A percentile compares a stretch with the other conserved stretches of the same genome.
phyloP scores from a whole-genome alignment of 2,113 vertebrate species.

The Trogon surrucura region DNA sequence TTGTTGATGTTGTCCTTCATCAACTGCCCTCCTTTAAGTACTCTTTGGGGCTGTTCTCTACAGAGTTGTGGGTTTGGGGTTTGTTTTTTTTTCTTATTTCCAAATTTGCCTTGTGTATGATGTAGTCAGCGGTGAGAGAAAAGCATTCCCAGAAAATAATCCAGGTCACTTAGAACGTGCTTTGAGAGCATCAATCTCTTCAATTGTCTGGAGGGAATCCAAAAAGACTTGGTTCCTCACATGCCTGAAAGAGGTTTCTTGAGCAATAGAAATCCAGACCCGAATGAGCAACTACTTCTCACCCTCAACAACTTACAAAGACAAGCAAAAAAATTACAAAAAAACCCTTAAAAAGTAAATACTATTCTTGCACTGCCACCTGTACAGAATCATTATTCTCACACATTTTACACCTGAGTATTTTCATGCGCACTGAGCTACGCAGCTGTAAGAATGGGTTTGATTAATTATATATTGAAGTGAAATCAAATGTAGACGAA shows the following conservation, averaged over 20 bases:
- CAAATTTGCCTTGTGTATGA: not conserved
- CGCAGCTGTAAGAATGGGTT: not conserved
- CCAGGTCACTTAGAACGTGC: not conserved
- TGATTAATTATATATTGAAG: not conserved
- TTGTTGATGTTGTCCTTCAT: not conserved
- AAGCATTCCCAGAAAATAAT: not conserved
- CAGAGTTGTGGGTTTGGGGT: too few relatives aligned
- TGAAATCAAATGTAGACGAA: not conserved
- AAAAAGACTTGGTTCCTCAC: not conserved
- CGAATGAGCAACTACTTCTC: not conserved
- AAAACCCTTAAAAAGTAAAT: not conserved
- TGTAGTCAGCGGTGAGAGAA: not conserved
- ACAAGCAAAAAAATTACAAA: not conserved
- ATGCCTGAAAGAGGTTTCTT: not conserved
- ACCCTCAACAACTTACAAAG: not conserved
- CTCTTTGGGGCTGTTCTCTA: not conserved
- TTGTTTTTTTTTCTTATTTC: not conserved
- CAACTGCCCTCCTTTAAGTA: not conserved
- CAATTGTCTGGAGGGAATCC: not conserved
- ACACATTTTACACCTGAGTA: not conserved
- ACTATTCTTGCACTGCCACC: not conserved
- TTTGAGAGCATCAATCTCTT: not conserved
- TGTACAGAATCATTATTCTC: not conserved
- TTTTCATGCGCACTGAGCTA: not conserved
- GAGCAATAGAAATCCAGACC: rapidly evolving